These are phyloP conservation scores for Tapera naevia DNA, from an alignment of 2,797 vertebrate species.

Conservation along the genomic window DNA sequence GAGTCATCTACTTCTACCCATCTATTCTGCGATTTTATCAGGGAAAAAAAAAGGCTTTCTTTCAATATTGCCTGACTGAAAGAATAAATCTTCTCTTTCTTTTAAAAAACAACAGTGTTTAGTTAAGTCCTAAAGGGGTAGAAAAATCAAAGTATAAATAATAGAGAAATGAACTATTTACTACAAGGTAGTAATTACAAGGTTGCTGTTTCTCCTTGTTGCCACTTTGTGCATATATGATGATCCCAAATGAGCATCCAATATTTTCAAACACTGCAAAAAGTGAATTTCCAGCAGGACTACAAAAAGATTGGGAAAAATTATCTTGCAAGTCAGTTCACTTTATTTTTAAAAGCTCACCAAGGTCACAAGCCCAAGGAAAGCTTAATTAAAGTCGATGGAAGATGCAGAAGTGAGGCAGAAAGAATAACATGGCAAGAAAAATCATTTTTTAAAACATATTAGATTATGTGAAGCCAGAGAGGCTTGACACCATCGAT, in stretches of 20 bases:
- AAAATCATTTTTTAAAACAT: slow-evolving; percentile 59
- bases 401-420: slow-evolving; percentile 61
- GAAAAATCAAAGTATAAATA: slow-evolving; percentile 20
- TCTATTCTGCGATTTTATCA: slow-evolving; percentile 25
- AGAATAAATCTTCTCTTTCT: neutral
- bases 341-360: slow-evolving; percentile 67
- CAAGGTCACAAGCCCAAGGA: slow-evolving; percentile 67
- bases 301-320: slow-evolving; percentile 44
- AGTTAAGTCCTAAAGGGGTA: neutral
- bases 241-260: slow-evolving; percentile 33
- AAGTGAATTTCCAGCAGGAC: slow-evolving; percentile 43
- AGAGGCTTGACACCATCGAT: slow-evolving; percentile 65
- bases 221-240: neutral
- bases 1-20: slow-evolving; percentile 18
- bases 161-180: slow-evolving; percentile 19
- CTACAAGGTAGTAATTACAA: neutral
- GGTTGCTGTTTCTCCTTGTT: slow-evolving; percentile 3
- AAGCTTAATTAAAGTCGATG: slow-evolving; percentile 77
- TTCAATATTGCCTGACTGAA: neutral
- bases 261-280: slow-evolving; percentile 15
- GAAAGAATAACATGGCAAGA: slow-evolving; percentile 55
- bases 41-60: neutral
- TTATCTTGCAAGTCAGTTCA: slow-evolving; percentile 57
- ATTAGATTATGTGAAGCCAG: slow-evolving; percentile 59
- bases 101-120: neutral